Base-by-base conservation (phyloP, 2,797 vertebrate species). In the Erithacus rubecula region DNA sequence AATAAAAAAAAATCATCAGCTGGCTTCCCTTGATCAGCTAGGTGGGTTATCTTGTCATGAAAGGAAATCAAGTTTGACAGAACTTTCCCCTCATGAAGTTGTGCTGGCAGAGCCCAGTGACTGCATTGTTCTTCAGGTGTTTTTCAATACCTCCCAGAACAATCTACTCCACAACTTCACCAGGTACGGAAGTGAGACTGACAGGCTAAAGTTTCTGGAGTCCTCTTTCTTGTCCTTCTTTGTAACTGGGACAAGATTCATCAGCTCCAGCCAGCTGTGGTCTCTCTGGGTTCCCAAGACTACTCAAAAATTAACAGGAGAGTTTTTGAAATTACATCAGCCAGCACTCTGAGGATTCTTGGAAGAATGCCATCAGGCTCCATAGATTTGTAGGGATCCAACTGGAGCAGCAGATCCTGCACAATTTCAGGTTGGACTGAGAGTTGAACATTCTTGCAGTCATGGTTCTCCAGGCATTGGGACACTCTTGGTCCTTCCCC, bases 151-250 rank as follows among this genome's bases (percentile, higher is more conserved):
- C 3, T 72, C 19, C 29, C 23, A n/a, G 29, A 63, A 83, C 12
- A 29, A 37, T n/a, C 19, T 52, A 32, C 21, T 62, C 12, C 13
- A 56, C 8, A 56, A 20, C 20, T 47, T 56, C 64, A 30, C 23
- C 30, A 47, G 16, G 6, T 20, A 64, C 7, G 9, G 16, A 64
- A 55, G 19, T 29, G 24, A 64, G 20, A 55, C 24, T 72, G 34
- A 47, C 13, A 41, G 34, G 15, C 30, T 47, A 5, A 39, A 13
- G 11, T 55, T 39, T 64, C 34, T 0, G 0, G 10, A 15, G 20
- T 56, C 16, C 7, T 41, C 29, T 6, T 62, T 71, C 15, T 83
- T n/a, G 29, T 12, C n/a, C 8, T 34, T 34, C 20, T 64, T 64
- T 12, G 30, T 20, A 72, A 63, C 0, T 46, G 10, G 24, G 30